Base-by-base conservation (phyloP, 2,797 vertebrate species). In the Notolabrus celidotus region DNA sequence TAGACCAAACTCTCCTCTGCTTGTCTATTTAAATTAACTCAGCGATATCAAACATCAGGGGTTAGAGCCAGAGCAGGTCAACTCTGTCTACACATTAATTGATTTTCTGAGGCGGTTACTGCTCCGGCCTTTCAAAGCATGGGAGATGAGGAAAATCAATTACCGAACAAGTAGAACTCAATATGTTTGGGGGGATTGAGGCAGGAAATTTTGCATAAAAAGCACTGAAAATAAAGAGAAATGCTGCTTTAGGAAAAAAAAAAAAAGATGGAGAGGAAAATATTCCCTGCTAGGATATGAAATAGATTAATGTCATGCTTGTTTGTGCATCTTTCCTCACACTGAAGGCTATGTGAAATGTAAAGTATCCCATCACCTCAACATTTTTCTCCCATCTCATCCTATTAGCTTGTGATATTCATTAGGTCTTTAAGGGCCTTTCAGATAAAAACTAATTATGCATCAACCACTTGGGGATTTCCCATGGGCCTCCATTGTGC, bases 121-220 rank as follows among this genome's bases (percentile, higher is more conserved):
- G 74, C 77, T 52, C 14, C 53, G 23, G 74, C 75, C 67, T 79
- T 47, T 89, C 67, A 80, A 75, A 86, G 85, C 49, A 19, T n/a
- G 46, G n/a, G 50, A 78, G 84, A 86, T 85, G 87, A 84, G 81
- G 85, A 83, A 86, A 90, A 92, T 90, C 87, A 70, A 89, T 91
- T 86, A 89, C 55, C 0, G 49, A 88, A 88, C 84, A 80, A 89
- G 89, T 77, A 74, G 71, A 87, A 83, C 82, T 84, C 79, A 86
- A 69, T 79, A 72, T 45, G 71, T 41, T 41, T 23, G 36, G 39
- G 4, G 52, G 22, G 56, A 23, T 23, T 52, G 74, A 59, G 7
- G 27, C 49, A 43, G 51, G 38, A 39, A 61, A 41, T 25, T 58
- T 36, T 33, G 25, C 52, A 36, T 23, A 46, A 69, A 25, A 45